These are phyloP conservation scores for Corvus cornix DNA, from an alignment of 2,113 vertebrate genomes.

Conservation along the genomic window DNA sequence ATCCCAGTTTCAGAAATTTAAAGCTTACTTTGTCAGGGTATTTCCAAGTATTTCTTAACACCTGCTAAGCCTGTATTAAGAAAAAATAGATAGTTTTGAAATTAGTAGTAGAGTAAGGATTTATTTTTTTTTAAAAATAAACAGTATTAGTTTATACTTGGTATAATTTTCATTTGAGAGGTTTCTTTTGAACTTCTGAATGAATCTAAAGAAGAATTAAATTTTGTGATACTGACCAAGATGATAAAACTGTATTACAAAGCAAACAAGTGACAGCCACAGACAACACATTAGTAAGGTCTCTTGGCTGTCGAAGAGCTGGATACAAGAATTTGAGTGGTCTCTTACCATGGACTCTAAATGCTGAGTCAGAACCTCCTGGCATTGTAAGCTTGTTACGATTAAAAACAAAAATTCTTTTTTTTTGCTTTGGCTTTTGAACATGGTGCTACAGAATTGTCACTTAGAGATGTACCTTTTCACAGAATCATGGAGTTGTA, in stretches of 20 bases:
- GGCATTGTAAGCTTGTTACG: not conserved
- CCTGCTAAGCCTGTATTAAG: not conserved
- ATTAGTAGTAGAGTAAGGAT: not conserved
- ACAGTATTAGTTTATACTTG: not conserved
- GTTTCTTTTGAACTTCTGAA: not conserved
- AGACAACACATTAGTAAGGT: not conserved
- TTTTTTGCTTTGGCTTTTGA: not conserved
- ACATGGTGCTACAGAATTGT: not conserved
- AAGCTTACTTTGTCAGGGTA: not conserved
- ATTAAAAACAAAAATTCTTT: not conserved
- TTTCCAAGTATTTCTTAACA: not conserved
- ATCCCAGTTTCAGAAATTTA: not conserved
- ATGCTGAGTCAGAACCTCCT: not conserved
- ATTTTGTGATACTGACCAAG: not conserved
- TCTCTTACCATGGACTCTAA: not conserved
- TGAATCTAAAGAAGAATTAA: not conserved
- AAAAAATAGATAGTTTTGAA: not conserved
- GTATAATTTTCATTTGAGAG: not conserved
- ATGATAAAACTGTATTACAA: not conserved
- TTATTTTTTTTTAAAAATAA: not conserved
- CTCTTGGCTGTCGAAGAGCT: not conserved
- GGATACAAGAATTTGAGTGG: not conserved
- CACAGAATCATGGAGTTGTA: not conserved
- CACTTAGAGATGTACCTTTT: not conserved
- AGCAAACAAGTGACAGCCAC: not conserved